Conservation (phyloP, 2,888 invertebrate genomes). For the Cryptus viduatorius region DNA sequence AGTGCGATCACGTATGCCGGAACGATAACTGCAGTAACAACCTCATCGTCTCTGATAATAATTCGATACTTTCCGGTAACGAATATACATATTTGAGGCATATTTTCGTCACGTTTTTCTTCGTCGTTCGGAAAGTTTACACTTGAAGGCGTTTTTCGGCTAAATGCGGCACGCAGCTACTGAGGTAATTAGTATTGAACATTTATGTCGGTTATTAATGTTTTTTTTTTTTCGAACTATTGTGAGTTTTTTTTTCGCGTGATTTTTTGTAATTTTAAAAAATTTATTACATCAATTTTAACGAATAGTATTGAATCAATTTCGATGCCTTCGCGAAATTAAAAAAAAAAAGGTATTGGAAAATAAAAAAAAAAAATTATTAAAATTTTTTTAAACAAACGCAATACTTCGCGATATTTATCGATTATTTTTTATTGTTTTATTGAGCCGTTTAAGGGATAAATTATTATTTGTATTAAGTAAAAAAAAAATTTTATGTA, state of each 20-base stretch:
- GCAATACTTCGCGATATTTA: neutral
- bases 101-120: neutral
- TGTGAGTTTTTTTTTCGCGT: neutral
- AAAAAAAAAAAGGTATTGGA: neutral
- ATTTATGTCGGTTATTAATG: neutral
- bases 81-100: neutral
- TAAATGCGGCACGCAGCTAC: constrained; percentile 78
- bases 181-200: constrained; percentile 74
- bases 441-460: neutral
- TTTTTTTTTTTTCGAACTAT: neutral
- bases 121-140: neutral
- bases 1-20: neutral
- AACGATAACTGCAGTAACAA: constrained; percentile 5
- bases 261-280: neutral
- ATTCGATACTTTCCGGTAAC: neutral
- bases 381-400: neutral
- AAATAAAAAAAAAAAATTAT: neutral
- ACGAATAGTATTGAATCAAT: neutral
- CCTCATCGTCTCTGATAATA: neutral
- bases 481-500: no score
- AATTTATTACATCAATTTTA: neutral
- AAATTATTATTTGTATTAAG: neutral
- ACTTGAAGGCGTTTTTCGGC: constrained; percentile 17
- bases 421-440: neutral
- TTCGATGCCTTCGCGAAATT: neutral